A percentile compares a stretch with the other conserved stretches of the same genome.
phyloP scores from a whole-genome alignment of 2,888 invertebrate species.

The Morinoia aosen region DNA sequence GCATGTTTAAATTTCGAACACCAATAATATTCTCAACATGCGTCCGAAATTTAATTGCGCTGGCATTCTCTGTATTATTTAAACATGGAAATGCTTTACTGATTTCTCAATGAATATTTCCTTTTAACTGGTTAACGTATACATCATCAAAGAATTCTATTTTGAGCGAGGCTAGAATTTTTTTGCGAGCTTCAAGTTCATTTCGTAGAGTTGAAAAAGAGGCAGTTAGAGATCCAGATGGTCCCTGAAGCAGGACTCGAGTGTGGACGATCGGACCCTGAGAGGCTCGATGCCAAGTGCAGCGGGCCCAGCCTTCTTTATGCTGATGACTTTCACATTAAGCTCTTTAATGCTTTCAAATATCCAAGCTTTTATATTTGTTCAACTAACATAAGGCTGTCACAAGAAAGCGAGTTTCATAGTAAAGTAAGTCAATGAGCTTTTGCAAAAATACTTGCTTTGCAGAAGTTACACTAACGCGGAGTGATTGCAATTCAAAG shows the following conservation, averaged over 20 bases:
- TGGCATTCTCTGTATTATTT: not conserved
- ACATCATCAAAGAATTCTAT: not conserved
- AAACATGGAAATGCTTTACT: too few relatives aligned
- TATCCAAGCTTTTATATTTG: not conserved
- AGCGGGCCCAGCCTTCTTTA: not conserved
- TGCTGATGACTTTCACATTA: slow-evolving; percentile 17
- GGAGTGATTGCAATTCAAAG: too few relatives aligned
- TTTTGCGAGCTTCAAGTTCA: not conserved
- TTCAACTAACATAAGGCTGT: not conserved
- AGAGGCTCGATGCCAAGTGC: not conserved
- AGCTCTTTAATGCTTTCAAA: not conserved
- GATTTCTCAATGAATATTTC: not conserved
- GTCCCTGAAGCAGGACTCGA: not conserved
- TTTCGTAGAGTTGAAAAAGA: not conserved
- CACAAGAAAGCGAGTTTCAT: not conserved
- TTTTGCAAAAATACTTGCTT: not conserved
- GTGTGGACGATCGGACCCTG: not conserved
- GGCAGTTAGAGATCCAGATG: not conserved
- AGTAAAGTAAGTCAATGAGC: not conserved
- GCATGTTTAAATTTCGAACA: too few relatives aligned
- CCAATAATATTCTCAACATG: not conserved
- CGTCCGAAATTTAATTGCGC: not conserved
- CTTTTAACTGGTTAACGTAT: not conserved
- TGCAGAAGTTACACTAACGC: too few relatives aligned
- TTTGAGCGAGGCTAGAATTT: not conserved